Evolutionary conservation across 2,113 vertebrate genomes (phyloP).

Genomic region (Salminus brasiliensis): DNA sequence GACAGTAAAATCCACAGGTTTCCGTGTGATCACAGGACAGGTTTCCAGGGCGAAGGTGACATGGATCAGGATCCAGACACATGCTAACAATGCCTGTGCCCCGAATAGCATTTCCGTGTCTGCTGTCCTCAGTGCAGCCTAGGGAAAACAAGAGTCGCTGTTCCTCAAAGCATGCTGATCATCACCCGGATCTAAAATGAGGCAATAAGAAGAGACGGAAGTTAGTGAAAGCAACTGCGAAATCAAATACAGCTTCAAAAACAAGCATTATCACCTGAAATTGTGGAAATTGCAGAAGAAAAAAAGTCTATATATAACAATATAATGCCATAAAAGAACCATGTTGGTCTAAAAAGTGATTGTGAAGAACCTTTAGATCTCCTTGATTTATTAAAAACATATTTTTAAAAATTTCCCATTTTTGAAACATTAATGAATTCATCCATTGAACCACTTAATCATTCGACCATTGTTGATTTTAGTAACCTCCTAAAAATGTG

Average conservation of each 20-base stretch:
- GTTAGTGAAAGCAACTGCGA: not conserved
- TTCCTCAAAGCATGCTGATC: constrained; percentile 42
- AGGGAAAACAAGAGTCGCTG: constrained; percentile 17
- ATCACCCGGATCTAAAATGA: constrained; percentile 32
- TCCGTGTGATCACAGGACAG: constrained; percentile 70
- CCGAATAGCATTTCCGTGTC: constrained; percentile 73
- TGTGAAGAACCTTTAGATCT: no score
- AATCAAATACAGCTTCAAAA: not conserved
- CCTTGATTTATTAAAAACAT: no score
- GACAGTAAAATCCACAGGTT: constrained; percentile 76
- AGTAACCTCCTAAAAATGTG: no score
- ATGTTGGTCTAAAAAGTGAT: no score
- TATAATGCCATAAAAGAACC: no score
- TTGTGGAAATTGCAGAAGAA: no score
- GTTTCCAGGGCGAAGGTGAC: constrained; percentile 57
- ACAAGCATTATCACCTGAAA: not conserved
- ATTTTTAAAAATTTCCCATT: no score
- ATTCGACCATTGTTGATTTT: no score
- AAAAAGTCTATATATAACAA: no score
- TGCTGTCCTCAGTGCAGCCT: constrained; percentile 12
- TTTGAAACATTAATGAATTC: no score
- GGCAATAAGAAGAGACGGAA: not conserved
- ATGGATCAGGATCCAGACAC: constrained; percentile 70
- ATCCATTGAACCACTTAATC: no score
- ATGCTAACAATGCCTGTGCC: constrained; percentile 66